These are phyloP conservation scores for Perizoma flavofasciatum DNA, from an alignment of 2,888 invertebrate species.

Conservation along the genomic window DNA sequence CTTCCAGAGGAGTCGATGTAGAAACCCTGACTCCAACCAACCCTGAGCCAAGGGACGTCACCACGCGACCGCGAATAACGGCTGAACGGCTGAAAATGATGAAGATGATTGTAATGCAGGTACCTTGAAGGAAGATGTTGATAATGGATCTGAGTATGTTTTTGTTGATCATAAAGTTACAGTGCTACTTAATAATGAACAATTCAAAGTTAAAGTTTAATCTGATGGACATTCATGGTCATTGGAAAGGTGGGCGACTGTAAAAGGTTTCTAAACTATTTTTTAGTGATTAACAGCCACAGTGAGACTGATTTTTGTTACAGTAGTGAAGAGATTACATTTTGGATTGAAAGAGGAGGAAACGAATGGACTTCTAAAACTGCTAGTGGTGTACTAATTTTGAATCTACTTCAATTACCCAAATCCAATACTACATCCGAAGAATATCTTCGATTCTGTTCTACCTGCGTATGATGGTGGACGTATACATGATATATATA, in stretches of 20 bases:
- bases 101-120: conserved; percentile 12
- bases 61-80: conserved; percentile 97
- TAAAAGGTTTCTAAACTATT: not conserved
- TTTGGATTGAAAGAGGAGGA: too few relatives aligned
- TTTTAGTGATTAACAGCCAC: not conserved
- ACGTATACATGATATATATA: conserved; percentile 29
- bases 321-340: too few relatives aligned
- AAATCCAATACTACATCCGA: conserved; percentile 3
- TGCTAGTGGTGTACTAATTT: conserved; percentile 10
- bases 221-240: not conserved
- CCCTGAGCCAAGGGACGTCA: conserved; percentile 95
- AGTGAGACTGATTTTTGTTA: not conserved
- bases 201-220: not conserved
- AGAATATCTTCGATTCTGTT: not conserved
- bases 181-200: not conserved
- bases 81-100: conserved; percentile 92
- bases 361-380: conserved; percentile 12
- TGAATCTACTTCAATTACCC: conserved; percentile 16
- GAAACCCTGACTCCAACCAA: conserved; percentile 98
- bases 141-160: conserved; percentile 15
- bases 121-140: conserved; percentile 1
- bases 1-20: conserved; percentile 96
- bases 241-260: not conserved
- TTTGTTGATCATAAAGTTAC: not conserved
- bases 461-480: conserved; percentile 16